phyloP scores from a whole-genome alignment of 2,797 vertebrate genomes.

The Coluber constrictor region DNA sequence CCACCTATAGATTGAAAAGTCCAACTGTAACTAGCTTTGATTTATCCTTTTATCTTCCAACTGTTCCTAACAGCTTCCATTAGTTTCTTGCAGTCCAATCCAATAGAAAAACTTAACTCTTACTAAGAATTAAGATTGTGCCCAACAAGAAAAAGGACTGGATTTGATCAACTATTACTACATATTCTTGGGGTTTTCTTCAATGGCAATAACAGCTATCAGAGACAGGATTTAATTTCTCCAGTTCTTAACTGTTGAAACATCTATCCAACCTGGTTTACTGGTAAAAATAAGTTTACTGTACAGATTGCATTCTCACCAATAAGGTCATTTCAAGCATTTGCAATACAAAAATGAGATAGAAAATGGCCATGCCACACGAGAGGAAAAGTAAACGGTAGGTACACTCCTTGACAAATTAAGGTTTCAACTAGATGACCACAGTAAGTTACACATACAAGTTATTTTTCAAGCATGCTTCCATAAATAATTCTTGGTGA shows the following conservation, averaged over 20 bases:
- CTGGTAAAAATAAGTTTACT: slow-evolving; percentile 72
- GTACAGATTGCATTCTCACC: slow-evolving; percentile 60
- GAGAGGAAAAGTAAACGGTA: slow-evolving; percentile 59
- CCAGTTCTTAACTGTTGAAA: neutral
- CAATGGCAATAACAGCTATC: neutral
- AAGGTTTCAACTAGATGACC: slow-evolving; percentile 60
- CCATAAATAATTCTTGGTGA: slow-evolving; percentile 55
- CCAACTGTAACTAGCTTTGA: neutral
- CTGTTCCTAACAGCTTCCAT: neutral
- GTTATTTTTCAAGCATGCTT: slow-evolving; percentile 67
- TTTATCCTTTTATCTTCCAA: neutral
- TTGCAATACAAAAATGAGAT: slow-evolving; percentile 63
- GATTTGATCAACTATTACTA: neutral
- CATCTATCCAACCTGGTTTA: slow-evolving; percentile 53
- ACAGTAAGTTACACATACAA: slow-evolving; percentile 60
- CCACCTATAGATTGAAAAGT: neutral
- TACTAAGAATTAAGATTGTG: neutral
- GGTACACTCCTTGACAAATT: slow-evolving; percentile 32
- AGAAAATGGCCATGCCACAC: slow-evolving; percentile 62
- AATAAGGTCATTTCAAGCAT: slow-evolving; percentile 59
- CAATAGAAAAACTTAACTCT: neutral
- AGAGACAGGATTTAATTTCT: neutral
- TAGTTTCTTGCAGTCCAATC: neutral
- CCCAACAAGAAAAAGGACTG: neutral
- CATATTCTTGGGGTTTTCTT: neutral